These are phyloP conservation scores for Xanthostigma xanthostigma DNA, from an alignment of 2,888 invertebrate genomes.

Conservation along the genomic window DNA sequence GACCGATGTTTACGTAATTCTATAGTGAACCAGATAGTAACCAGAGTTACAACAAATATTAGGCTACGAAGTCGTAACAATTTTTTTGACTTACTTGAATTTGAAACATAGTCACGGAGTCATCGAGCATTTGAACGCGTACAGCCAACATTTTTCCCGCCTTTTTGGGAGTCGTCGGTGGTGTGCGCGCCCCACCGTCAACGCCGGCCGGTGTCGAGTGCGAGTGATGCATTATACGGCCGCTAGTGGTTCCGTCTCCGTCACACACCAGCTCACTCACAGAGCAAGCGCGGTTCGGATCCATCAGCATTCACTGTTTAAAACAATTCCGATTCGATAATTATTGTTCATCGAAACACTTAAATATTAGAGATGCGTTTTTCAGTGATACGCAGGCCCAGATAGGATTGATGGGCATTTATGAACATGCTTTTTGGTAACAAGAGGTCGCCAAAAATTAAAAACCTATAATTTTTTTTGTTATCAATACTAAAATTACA, in stretches of 20 bases:
- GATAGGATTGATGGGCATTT: no score
- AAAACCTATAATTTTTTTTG: no score
- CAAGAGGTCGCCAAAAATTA: no score
- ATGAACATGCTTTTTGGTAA: no score
- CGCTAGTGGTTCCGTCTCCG: constrained; percentile 19
- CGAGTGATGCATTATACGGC: constrained; percentile 66
- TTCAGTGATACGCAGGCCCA: no score
- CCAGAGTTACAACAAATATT: no score
- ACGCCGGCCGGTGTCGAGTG: constrained; percentile 74
- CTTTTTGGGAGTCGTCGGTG: constrained; percentile 66
- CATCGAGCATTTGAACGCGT: constrained; percentile 79
- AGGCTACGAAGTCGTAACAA: background rate
- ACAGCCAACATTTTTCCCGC: constrained; percentile 81
- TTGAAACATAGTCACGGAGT: constrained; percentile 80
- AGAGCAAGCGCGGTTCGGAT: constrained; percentile 7
- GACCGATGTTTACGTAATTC: no score
- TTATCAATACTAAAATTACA: no score
- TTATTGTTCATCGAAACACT: no score
- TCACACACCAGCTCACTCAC: constrained; percentile 22
- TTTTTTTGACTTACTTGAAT: constrained; percentile 53
- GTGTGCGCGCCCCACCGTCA: constrained; percentile 54
- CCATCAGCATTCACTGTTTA: background rate
- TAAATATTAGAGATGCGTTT: no score
- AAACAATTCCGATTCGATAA: no score
- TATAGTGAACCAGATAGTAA: no score